Evolutionary conservation across 2,797 vertebrate species (phyloP), one percentile per base, ranked within the genome.

Genomic region (Sorex maritimensis): DNA sequence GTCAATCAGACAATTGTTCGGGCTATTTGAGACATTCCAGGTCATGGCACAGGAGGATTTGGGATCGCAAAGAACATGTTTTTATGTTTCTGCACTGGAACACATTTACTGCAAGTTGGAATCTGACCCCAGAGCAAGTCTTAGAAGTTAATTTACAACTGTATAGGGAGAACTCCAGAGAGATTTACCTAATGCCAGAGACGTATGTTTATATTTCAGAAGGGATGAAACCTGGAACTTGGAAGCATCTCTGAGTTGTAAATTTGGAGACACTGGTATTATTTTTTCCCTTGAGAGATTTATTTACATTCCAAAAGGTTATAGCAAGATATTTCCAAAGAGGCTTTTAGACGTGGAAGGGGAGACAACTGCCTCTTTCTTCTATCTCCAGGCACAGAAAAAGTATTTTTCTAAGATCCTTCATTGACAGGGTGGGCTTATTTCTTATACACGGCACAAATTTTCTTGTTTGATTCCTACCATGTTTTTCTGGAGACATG

Each of bases 271-370:
- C 72, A 74, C 14, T 69, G 55, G 82, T 44, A 83, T 95, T 95
- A 80, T 93, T 81, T 90, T 88, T 97, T 73, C 86, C 92, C 86
- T 81, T 58, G 58, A 74, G 85, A 86, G 79, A 94, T 95, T 96
- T 96, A 81, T 95, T 95, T 95, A 95, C 85, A 93, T 91, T 95
- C 88, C 83, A 71, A 82, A 95, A 88, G 69, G 82, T 94, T 95
- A 93, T 71, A 73, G n/a, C 74, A 82, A 94, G 81, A 44, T 63
- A 89, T 95, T 77, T 92, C n/a, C 49, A 88, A 86, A 86, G 30
- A 49, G 30, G 73, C 24, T 86, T 55, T 85, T 67, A 92, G 84
- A 92, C 77, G 55, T 73, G 34, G 52, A 81, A 58, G 30, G 28
- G 78, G 30, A 77, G 24, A 34, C 26, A 89, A 21, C 19, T 49